Base-by-base conservation (phyloP, 1,140 invertebrate species). In the Cydia fagiglandana region DNA sequence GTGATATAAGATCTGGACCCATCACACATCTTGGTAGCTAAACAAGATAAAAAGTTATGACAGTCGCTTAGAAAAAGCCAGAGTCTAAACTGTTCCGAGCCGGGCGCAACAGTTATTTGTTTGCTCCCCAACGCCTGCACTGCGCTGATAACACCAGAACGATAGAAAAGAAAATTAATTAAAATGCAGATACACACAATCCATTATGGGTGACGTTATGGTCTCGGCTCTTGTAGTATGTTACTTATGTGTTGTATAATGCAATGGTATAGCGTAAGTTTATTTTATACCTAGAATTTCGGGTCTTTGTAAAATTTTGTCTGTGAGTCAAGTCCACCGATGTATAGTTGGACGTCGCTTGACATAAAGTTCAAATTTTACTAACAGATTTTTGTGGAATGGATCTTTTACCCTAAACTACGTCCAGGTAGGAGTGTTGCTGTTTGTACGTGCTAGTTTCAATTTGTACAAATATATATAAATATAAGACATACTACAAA, bases 91-190 rank as follows among this genome's bases (percentile, higher is more conserved):
- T 79, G 88, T 89, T 87, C 86, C 83, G 81, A 83, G 78, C 81
- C 78, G 78, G 68, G 80, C 81, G 81, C 81, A 82, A 81, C 86
- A 87, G 80, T 83, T 86, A 91, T 89, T 90, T 92, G 89, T 92
- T 92, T 90, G 88, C 84, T 82, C 81, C 17, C 84, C 86, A 81
- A 81, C 83, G 89, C 86, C 90, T 91, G 90, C 83, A 88, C 83
- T 82, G 74, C 73, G 78, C 86, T 85, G 90, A 91, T 91, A 91
- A 88, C 89, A 84, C 86, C 83, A 84, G 84, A 91, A 86, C 84
- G 88, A 91, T 93, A 91, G 90, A 91, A 91, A 92, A 90, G 88
- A 86, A 89, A 93, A 91, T 91, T 91, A 90, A 93, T 91, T 93
- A 93, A 93, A 91, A 91, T 90, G 90, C 90, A 91, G 86, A 85